A percentile compares a stretch with the other conserved stretches of the same genome.
These are phyloP conservation scores for Drosophila subobscura DNA, from an alignment of 1,140 invertebrate species.

Conservation along the genomic window DNA sequence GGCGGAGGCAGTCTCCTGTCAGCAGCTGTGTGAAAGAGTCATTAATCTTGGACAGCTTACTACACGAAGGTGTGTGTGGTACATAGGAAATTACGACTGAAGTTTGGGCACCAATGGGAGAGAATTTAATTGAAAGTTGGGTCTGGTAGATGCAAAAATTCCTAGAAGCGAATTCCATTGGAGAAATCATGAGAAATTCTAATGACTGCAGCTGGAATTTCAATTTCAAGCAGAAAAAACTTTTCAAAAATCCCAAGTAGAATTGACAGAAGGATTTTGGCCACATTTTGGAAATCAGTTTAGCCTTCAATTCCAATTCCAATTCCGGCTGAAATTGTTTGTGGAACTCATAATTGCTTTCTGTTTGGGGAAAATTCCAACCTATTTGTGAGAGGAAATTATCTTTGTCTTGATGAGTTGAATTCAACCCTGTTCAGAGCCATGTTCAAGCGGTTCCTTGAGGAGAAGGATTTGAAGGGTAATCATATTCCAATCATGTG, in stretches of 20 bases:
- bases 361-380: background rate
- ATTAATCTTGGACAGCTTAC: conserved; percentile 51
- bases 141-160: conserved; percentile 21
- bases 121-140: conserved; percentile 39
- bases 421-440: too few species aligned
- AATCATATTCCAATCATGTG: conserved; percentile 35
- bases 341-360: background rate
- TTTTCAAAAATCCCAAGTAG: conserved; percentile 31
- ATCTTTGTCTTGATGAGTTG: too few species aligned
- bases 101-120: conserved; percentile 21
- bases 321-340: conserved; percentile 18
- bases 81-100: conserved; percentile 42
- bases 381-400: too few species aligned
- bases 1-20: conserved; percentile 19
- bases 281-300: conserved; percentile 8
- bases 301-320: conserved; percentile 3
- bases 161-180: conserved; percentile 18
- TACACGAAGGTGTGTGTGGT: conserved; percentile 4
- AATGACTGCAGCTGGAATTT: conserved; percentile 36
- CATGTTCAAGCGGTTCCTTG: too few species aligned
- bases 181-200: conserved; percentile 43
- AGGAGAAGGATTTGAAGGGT: too few species aligned
- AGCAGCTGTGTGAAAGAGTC: conserved; percentile 19
- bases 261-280: conserved; percentile 30
- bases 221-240: conserved; percentile 22